phyloP scores from a whole-genome alignment of 2,797 vertebrate genomes.

The Pelobates cultripes region DNA sequence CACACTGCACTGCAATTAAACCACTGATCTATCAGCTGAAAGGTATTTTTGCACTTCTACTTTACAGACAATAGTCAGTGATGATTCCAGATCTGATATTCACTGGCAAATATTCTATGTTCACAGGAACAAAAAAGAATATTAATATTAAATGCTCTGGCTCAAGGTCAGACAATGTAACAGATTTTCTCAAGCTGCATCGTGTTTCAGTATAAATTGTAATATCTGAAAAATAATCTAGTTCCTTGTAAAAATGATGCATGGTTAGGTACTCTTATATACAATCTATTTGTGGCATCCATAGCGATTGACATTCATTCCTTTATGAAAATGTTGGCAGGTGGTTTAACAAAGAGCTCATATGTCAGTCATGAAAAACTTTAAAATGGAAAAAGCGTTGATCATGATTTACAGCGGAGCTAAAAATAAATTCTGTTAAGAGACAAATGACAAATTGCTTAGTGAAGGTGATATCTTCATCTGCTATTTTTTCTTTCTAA shows the following conservation, averaged over 20 bases:
- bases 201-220: neutral
- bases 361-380: conserved; percentile 44
- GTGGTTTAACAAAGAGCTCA: conserved; percentile 44
- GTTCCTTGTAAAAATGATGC: conserved; percentile 11
- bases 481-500: neutral
- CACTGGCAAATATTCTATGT: neutral
- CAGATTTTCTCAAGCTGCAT: neutral
- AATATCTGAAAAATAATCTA: conserved; percentile 19
- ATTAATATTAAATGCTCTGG: conserved; percentile 8
- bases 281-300: neutral
- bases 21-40: too few species aligned
- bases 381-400: conserved; percentile 38
- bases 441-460: conserved; percentile 50
- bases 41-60: too few species aligned
- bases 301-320: conserved; percentile 12
- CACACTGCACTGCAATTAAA: too few species aligned
- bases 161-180: conserved; percentile 29
- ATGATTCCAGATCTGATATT: neutral
- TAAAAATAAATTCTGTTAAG: conserved; percentile 44
- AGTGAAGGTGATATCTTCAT: conserved; percentile 47
- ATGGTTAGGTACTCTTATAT: neutral
- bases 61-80: neutral
- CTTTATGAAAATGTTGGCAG: conserved; percentile 23
- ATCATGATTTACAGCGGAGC: conserved; percentile 43
- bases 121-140: neutral